phyloP scores from a whole-genome alignment of 64 coral and sea anemone genomes.

The Anthopleura sola region DNA sequence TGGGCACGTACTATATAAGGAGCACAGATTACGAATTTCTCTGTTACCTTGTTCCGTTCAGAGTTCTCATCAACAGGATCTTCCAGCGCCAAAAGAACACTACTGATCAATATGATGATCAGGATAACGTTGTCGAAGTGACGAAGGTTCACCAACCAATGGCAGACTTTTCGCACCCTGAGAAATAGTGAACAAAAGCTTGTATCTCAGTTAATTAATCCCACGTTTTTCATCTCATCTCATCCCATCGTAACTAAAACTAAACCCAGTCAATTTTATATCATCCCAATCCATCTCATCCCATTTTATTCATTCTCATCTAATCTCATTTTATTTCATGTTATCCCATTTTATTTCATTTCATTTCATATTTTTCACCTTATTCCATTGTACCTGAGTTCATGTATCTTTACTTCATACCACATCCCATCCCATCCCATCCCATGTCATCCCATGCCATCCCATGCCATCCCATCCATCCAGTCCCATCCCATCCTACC shows the following conservation, averaged over 20 bases:
- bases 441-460: not conserved
- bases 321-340: not conserved
- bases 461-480: not conserved
- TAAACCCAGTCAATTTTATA: too few relatives aligned
- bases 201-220: not conserved
- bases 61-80: slow-evolving; percentile 80
- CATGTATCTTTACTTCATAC: too few relatives aligned
- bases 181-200: not conserved
- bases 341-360: not conserved
- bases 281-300: too few relatives aligned
- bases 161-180: slow-evolving; percentile 77
- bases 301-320: not conserved
- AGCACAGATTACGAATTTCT: not conserved
- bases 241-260: not conserved
- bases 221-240: not conserved
- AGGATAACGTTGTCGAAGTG: slow-evolving; percentile 95
- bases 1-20: not conserved
- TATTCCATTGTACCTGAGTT: not conserved
- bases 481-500: not conserved
- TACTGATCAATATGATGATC: slow-evolving; percentile 87
- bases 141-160: slow-evolving; percentile 84
- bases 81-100: slow-evolving; percentile 68
- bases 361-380: not conserved
- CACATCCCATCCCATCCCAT: not conserved
- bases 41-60: slow-evolving; percentile 31